These are phyloP conservation scores for Schizaphis graminum DNA, from an alignment of 2,888 invertebrate species.

Conservation along the genomic window DNA sequence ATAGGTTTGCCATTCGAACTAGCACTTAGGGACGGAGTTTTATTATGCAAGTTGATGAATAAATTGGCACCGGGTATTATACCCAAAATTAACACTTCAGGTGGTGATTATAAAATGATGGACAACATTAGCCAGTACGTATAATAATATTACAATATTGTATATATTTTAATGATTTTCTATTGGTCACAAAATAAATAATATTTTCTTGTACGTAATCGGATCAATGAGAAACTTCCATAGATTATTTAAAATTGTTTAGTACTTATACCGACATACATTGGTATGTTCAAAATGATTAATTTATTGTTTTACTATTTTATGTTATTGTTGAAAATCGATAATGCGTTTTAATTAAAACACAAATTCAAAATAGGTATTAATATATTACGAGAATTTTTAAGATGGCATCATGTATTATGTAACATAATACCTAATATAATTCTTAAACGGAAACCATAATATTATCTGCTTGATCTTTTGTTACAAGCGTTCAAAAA, in stretches of 20 bases:
- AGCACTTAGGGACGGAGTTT: slow-evolving; percentile 85
- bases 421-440: no score
- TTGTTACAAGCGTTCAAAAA: not conserved
- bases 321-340: not conserved
- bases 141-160: not conserved
- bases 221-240: not conserved
- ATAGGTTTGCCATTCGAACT: slow-evolving; percentile 80
- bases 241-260: not conserved
- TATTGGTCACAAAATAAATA: not conserved
- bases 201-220: not conserved
- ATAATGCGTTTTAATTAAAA: not conserved
- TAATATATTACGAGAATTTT: not conserved
- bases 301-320: not conserved
- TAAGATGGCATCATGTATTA: not conserved
- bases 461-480: not conserved
- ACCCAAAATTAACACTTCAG: slow-evolving; percentile 84
- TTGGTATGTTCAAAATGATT: not conserved
- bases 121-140: slow-evolving; percentile 93
- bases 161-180: not conserved
- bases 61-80: slow-evolving; percentile 87
- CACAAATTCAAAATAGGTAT: not conserved
- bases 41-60: slow-evolving; percentile 92
- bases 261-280: not conserved
- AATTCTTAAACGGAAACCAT: no score
- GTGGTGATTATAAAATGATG: slow-evolving; percentile 96